Percentiles rank a stretch among this genome's conserved stretches.
These are phyloP conservation scores for Limonius californicus DNA, from an alignment of 1,140 invertebrate genomes.

Conservation along the genomic window DNA sequence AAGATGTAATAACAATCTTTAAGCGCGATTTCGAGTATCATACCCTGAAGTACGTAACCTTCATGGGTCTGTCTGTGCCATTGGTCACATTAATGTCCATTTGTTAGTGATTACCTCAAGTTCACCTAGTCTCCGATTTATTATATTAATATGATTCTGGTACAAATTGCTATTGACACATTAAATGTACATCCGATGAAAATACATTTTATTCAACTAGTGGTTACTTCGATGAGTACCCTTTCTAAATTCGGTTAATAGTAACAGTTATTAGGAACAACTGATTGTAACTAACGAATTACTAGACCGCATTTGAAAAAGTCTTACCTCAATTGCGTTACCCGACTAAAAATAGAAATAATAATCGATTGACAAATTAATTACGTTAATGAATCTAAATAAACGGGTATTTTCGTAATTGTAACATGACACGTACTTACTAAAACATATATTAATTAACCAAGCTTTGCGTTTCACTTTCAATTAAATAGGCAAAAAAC, in stretches of 20 bases:
- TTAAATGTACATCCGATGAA: background rate
- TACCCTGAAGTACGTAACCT: slow-evolving; percentile 38
- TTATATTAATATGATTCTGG: background rate
- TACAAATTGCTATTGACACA: background rate
- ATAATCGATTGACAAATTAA: slow-evolving; percentile 31
- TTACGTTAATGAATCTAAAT: slow-evolving; percentile 25
- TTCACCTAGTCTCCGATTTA: slow-evolving; percentile 33
- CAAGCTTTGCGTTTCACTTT: background rate
- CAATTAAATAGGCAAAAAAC: too few relatives aligned
- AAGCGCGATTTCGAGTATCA: slow-evolving; percentile 30
- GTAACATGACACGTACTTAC: slow-evolving; percentile 21
- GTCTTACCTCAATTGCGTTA: background rate
- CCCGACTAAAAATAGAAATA: slow-evolving; percentile 31
- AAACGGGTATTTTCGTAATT: slow-evolving; percentile 20
- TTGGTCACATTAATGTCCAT: slow-evolving; percentile 34
- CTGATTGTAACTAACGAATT: too few relatives aligned
- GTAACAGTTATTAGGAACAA: background rate
- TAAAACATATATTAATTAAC: background rate
- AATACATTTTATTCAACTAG: too few relatives aligned
- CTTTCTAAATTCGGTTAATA: too few relatives aligned
- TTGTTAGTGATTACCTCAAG: slow-evolving; percentile 42
- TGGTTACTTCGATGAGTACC: too few relatives aligned
- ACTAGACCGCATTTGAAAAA: background rate
- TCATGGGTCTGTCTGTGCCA: slow-evolving; percentile 30
- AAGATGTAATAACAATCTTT: slow-evolving; percentile 28